These are phyloP conservation scores for Tipula lateralis DNA, from an alignment of 2,888 invertebrate genomes.

Conservation along the genomic window DNA sequence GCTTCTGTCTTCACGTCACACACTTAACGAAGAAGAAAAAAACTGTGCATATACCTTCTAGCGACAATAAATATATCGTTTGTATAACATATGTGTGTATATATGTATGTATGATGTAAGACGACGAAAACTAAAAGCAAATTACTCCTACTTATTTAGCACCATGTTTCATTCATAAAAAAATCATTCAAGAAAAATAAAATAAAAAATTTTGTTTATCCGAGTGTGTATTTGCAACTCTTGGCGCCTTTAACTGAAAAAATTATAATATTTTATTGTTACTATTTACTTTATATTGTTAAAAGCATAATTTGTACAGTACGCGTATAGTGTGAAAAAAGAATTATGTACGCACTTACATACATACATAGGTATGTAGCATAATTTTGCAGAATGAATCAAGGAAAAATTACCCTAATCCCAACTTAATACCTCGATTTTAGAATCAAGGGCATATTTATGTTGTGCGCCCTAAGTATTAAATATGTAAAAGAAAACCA, in stretches of 20 bases:
- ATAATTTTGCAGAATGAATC: too few relatives aligned
- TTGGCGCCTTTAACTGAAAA: not conserved
- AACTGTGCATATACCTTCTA: not conserved
- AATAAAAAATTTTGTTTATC: not conserved
- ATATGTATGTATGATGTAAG: not conserved
- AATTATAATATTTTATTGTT: not conserved
- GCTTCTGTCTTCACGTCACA: too few relatives aligned
- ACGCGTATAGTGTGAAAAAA: not conserved
- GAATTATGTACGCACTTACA: not conserved
- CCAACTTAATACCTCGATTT: too few relatives aligned
- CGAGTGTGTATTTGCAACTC: not conserved
- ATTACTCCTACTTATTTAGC: constrained; percentile 24
- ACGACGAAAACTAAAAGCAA: not conserved
- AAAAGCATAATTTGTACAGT: not conserved
- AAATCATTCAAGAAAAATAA: not conserved
- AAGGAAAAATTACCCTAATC: too few relatives aligned
- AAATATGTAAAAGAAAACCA: too few relatives aligned
- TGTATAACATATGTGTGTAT: not conserved
- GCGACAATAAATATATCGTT: not conserved
- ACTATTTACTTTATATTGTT: not conserved
- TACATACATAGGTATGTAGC: not conserved
- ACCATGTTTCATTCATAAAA: constrained; percentile 9
- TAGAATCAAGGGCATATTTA: too few relatives aligned
- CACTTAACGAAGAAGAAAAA: not conserved
- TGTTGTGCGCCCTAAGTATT: too few relatives aligned